Evolutionary conservation across 2,113 vertebrate species (phyloP).

Genomic region (Neoarius graeffei): DNA sequence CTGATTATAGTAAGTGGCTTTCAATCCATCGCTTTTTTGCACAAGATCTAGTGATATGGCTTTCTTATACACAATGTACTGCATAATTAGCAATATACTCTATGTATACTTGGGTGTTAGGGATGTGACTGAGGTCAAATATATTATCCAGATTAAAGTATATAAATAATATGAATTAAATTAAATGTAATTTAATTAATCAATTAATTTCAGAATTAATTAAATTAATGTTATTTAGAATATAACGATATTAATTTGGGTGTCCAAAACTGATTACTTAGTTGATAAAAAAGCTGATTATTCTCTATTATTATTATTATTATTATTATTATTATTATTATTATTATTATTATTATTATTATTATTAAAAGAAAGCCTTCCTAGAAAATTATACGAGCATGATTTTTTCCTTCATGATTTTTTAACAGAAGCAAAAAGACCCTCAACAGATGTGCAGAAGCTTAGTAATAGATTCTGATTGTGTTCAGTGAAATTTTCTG

Average conservation of each 20-base stretch:
- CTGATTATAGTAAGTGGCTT: slow-evolving; percentile 93
- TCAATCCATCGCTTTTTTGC: background rate
- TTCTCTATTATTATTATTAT: background rate
- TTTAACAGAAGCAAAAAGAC: background rate
- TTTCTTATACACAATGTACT: background rate
- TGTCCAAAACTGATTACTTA: background rate
- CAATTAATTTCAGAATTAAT: too few relatives aligned
- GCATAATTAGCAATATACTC: background rate
- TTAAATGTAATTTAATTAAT: too few relatives aligned
- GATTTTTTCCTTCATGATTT: too few relatives aligned
- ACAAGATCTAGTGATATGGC: background rate
- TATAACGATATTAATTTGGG: background rate
- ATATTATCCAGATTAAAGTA: background rate
- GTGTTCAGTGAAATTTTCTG: background rate
- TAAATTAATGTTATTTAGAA: too few relatives aligned
- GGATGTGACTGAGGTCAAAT: background rate
- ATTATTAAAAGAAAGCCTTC: background rate
- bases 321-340: too few relatives aligned
- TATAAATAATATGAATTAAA: background rate
- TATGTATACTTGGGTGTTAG: background rate
- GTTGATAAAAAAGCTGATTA: background rate
- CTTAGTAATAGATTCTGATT: background rate
- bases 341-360: background rate
- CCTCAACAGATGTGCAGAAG: background rate
- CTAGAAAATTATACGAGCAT: background rate